phyloP scores from a whole-genome alignment of 1,140 invertebrate species.

The Rhopalosiphum maidis region DNA sequence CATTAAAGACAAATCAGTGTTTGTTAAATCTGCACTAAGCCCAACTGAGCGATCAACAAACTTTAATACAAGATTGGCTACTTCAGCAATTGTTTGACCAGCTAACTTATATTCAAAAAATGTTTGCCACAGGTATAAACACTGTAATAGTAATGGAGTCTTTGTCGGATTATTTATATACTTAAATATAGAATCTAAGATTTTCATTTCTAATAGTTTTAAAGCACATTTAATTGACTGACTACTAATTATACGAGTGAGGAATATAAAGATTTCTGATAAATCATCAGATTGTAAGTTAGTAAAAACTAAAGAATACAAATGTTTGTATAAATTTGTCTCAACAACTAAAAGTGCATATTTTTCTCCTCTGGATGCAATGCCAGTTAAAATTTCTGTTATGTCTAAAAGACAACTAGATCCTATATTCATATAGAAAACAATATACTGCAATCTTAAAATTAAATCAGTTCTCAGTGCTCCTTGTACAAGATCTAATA shows the following conservation, averaged over 20 bases:
- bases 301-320: conserved; percentile 40
- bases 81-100: conserved; percentile 41
- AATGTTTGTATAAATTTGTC: conserved; percentile 34
- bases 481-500: conserved; percentile 76
- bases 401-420: conserved; percentile 37
- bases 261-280: conserved; percentile 4
- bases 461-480: conserved; percentile 79
- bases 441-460: conserved; percentile 69
- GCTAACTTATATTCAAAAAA: conserved; percentile 64
- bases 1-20: conserved; percentile 35
- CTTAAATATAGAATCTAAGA: conserved; percentile 44
- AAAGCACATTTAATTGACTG: conserved; percentile 7
- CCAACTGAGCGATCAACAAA: conserved; percentile 51
- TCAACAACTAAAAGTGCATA: conserved; percentile 34
- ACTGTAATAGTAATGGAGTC: conserved; percentile 43
- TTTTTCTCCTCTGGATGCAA: conserved; percentile 43
- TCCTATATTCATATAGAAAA: conserved; percentile 21
- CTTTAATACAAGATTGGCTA: conserved; percentile 43
- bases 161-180: conserved; percentile 36
- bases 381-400: conserved; percentile 40
- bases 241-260: conserved; percentile 35
- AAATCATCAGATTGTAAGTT: conserved; percentile 23
- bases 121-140: conserved; percentile 64
- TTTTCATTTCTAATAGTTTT: conserved; percentile 52
- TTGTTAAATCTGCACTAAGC: conserved; percentile 28